These are phyloP conservation scores for Geopemphigus sp. DNA, from an alignment of 1,140 invertebrate species.

Conservation along the genomic window DNA sequence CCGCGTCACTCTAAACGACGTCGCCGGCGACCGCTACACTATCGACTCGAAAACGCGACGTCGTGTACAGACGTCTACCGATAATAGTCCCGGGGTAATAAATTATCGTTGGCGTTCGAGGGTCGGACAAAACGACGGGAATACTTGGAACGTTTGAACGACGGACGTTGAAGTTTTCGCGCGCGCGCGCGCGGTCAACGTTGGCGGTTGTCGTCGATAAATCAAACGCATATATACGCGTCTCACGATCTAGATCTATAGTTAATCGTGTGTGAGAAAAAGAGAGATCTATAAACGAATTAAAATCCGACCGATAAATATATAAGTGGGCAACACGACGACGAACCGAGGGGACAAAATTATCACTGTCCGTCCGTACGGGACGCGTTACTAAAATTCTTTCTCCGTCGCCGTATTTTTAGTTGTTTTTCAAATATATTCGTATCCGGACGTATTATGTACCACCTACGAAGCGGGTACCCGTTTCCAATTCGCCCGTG, in stretches of 20 bases:
- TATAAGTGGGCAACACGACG: too few relatives aligned
- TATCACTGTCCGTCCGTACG: too few relatives aligned
- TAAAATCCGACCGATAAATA: neutral
- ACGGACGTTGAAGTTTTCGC: too few relatives aligned
- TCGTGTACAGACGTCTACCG: neutral
- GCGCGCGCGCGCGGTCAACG: too few relatives aligned
- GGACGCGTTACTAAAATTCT: neutral
- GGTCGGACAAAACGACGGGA: neutral
- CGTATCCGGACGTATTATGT: neutral
- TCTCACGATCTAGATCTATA: too few relatives aligned
- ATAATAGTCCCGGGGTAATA: too few relatives aligned
- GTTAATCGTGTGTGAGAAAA: neutral
- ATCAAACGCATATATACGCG: too few relatives aligned
- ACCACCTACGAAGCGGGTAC: constrained; percentile 19
- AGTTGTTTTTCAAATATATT: too few relatives aligned
- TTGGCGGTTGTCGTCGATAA: too few relatives aligned
- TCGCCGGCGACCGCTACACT: neutral
- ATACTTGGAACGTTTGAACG: too few relatives aligned
- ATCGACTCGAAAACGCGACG: neutral
- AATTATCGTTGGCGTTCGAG: neutral
- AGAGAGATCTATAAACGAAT: neutral
- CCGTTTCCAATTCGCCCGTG: neutral
- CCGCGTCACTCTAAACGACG: neutral
- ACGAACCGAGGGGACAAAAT: too few relatives aligned
- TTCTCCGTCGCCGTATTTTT: too few relatives aligned